Base-by-base conservation (phyloP, 2,888 invertebrate genomes). In the Hololepta plana region DNA sequence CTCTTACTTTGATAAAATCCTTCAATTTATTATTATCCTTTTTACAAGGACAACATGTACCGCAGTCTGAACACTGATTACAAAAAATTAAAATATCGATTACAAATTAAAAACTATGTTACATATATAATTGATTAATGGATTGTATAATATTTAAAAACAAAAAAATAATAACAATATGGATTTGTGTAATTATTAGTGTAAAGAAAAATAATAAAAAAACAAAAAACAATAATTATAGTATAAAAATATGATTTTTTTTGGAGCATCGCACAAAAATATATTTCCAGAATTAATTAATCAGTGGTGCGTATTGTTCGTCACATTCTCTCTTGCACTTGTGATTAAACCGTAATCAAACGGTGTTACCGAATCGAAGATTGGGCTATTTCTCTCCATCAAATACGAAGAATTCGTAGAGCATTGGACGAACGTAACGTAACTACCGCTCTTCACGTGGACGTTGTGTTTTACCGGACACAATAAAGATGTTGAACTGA, bases 371-470 rank as follows among this genome's bases (percentile, higher is more conserved):
- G n/a, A n/a, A n/a, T n/a, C n/a, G n/a, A n/a, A n/a, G n/a, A n/a
- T n/a, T n/a, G n/a, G n/a, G n/a, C n/a, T n/a, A n/a, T n/a, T n/a
- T n/a, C n/a, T n/a, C n/a, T n/a, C n/a, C n/a, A n/a, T n/a, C n/a
- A n/a, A n/a, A n/a, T n/a, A n/a, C n/a, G n/a, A 17, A 17, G 17
- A 17, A 7, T 17, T 17, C 17, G 17, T 7, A 17, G 7, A 7
- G 16, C 39, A 39, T 5, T 21, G 24, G 8, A 26, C 30, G 16
- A 45, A 45, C 10, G 39, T 39, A 23, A 39, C 35, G 23, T 41
- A 51, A 15, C 39, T 39, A 8, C 42, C 44, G 29, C 36, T 45
- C 19, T 41, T 41, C 16, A 51, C 43, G 31, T 45, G 40, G 1
- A 34, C 31, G n/a, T 32, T 26, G 2, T 31, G 32, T n/a, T 30